phyloP scores from a whole-genome alignment of 1,140 invertebrate genomes.

The Bradysia coprophila region DNA sequence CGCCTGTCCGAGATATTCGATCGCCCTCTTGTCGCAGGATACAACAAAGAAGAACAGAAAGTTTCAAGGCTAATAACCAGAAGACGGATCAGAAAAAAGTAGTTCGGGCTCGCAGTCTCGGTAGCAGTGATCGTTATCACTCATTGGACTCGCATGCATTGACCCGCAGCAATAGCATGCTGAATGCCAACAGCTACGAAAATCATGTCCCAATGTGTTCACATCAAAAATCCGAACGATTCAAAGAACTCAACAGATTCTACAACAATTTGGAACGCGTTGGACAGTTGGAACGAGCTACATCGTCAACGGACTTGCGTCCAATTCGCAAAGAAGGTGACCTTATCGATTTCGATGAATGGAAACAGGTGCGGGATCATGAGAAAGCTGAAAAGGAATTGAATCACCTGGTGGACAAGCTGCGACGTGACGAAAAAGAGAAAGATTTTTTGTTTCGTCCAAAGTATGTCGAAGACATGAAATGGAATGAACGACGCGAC shows the following conservation, averaged over 20 bases:
- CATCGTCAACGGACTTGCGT: conserved; percentile 46
- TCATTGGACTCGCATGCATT: conserved; percentile 1
- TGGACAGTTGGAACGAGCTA: conserved; percentile 57
- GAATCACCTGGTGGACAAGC: conserved; percentile 51
- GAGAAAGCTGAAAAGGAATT: conserved; percentile 70
- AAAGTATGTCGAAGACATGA: conserved; percentile 43
- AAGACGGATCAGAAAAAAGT: conserved; percentile 20
- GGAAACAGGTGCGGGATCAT: conserved; percentile 59
- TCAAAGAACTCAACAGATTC: conserved; percentile 70
- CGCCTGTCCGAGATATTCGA: conserved; percentile 33
- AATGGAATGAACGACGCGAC: conserved; percentile 55
- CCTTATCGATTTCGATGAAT: conserved; percentile 71
- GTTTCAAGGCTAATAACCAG: conserved; percentile 15
- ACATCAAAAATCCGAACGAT: conserved; percentile 57
- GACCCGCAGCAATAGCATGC: background rate
- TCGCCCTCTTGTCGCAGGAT: conserved; percentile 46
- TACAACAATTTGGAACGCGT: conserved; percentile 74
- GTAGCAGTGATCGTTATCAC: conserved; percentile 27
- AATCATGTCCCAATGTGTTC: conserved; percentile 16
- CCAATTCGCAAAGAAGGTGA: conserved; percentile 51
- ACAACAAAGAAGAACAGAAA: too few species aligned
- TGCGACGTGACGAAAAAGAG: conserved; percentile 59
- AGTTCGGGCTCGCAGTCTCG: conserved; percentile 37
- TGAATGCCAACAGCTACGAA: background rate
- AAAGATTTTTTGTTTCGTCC: conserved; percentile 68